Evolutionary conservation across 2,888 invertebrate species (phyloP).

Genomic region (Megaustenia siamemsis): DNA sequence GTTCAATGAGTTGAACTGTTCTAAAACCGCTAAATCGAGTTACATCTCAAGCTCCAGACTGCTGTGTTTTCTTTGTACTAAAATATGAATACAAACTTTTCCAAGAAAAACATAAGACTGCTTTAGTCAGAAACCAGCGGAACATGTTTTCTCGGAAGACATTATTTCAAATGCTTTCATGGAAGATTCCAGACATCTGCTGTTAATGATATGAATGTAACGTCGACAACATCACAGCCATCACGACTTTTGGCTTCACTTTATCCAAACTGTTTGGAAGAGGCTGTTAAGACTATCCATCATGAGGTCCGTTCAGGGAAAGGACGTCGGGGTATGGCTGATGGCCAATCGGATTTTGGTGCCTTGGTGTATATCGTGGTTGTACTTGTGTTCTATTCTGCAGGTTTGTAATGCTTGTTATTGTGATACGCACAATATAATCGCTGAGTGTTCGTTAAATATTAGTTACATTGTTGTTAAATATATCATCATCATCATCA

Average conservation of each 20-base stretch:
- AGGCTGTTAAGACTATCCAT: not conserved
- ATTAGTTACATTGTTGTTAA: no score
- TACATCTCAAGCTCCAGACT: no score
- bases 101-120: no score
- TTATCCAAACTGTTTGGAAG: conserved; percentile 18
- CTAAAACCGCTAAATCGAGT: no score
- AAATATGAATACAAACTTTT: no score
- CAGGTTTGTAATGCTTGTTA: conserved; percentile 56
- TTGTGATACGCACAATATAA: no score
- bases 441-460: no score
- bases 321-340: not conserved
- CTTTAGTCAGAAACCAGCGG: no score
- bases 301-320: not conserved
- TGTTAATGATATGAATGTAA: conserved; percentile 18
- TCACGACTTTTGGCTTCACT: not conserved
- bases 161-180: not conserved
- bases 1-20: no score
- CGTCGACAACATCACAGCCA: not conserved
- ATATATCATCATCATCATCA: no score
- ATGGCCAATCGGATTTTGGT: conserved; percentile 66
- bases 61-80: no score
- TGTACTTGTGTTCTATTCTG: conserved; percentile 72
- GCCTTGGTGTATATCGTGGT: conserved; percentile 73
- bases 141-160: no score
- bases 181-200: not conserved